Conservation (phyloP, 2,113 vertebrate genomes). For the Callipepla californica region DNA sequence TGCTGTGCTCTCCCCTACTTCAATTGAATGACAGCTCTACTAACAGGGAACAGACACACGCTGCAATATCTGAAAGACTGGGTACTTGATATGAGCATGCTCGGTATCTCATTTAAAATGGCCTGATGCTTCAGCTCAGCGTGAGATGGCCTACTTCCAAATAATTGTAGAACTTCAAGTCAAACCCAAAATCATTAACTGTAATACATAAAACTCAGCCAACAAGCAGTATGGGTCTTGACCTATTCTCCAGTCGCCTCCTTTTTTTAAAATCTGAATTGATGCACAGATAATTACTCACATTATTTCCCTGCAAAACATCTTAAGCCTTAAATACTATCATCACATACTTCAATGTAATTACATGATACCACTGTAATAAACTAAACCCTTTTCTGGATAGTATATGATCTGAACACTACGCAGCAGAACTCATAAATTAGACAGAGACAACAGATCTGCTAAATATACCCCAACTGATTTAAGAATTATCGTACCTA, state of each 20-base stretch:
- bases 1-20: constrained; percentile 30
- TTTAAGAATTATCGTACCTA: background rate
- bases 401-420: background rate
- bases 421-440: background rate
- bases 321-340: constrained; percentile 31
- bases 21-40: constrained; percentile 47
- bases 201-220: constrained; percentile 19
- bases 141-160: constrained; percentile 79
- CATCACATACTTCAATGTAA: constrained; percentile 39
- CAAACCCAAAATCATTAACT: constrained; percentile 60
- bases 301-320: constrained; percentile 38
- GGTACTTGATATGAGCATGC: constrained; percentile 77
- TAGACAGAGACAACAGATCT: background rate
- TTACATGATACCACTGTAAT: background rate
- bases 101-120: constrained; percentile 72
- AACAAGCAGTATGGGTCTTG: constrained; percentile 25
- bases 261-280: background rate
- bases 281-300: constrained; percentile 35
- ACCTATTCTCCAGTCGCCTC: background rate
- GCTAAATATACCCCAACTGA: background rate
- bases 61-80: constrained; percentile 46
- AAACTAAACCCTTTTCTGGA: constrained; percentile 22
- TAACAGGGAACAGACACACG: constrained; percentile 28
- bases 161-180: constrained; percentile 48
- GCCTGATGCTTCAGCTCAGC: constrained; percentile 70